Base-by-base conservation (phyloP, 1,140 invertebrate genomes). In the Lepeophtheirus salmonis region DNA sequence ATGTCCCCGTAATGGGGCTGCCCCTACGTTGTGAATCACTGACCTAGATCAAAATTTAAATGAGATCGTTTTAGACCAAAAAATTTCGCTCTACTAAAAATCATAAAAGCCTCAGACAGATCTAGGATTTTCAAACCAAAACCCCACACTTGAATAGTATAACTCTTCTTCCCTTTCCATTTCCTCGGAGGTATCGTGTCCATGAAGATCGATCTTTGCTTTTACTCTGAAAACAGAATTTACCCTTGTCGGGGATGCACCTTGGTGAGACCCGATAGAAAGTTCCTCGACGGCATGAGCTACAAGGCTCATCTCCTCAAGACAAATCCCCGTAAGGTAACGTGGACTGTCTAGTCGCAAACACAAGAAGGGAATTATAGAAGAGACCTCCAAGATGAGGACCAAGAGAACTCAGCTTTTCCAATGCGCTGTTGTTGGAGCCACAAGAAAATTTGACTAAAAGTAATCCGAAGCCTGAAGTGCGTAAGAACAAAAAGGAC, bases 241-340 rank as follows among this genome's bases (percentile, higher is more conserved):
- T 96, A 98, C 77, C 95, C 95, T 63, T 95, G 95, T 73, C 94
- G 97, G 86, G 95, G 95, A 62, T 97, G 97, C 76, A 89, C 89
- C 74, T 81, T 97, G 81, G 89, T 98, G 72, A 94, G 95, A 77
- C 77, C 84, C 67, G 95, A 99, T 73, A 94, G 95, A 75, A 89
- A 89, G 68, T 99, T 97, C 75, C 76, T 97, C 65, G 96, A 89
- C 72, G 83, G 85, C 67, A 20, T 18, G 16, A 24, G 21, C 23
- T 30, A 61, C 21, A 56, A 56, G 26, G 60, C 53, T 13, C 30
- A 60, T 25, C 14, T 24, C 25, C 41, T 97, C 87, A 97, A 89
- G 75, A 82, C 92, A 63, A 99, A 98, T 76, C 95, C 96, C 60
- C 86, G 96, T 73, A 94, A 97, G 74, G 88, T 97, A 22, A 95